Evolutionary conservation across 2,113 vertebrate species (phyloP).

Genomic region (Paracanthobrama guichenoti): DNA sequence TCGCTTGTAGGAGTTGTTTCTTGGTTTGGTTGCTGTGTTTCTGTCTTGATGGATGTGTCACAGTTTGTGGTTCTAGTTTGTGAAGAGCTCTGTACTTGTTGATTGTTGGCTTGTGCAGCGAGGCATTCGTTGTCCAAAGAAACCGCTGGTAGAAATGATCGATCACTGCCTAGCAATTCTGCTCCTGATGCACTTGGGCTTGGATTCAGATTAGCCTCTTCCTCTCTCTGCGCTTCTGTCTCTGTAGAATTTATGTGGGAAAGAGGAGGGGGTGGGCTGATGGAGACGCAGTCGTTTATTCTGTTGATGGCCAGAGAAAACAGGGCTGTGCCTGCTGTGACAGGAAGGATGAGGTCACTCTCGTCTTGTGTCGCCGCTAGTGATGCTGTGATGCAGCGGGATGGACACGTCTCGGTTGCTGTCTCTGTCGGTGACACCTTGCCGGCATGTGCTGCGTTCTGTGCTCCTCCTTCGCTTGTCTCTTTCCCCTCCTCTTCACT

Average conservation of each 20-base stretch:
- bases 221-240: conserved; percentile 46
- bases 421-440: conserved; percentile 66
- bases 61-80: conserved; percentile 38
- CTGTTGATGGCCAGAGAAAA: conserved; percentile 50
- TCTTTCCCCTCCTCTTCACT: conserved; percentile 54
- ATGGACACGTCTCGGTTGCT: conserved; percentile 64
- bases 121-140: conserved; percentile 23
- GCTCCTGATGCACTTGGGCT: conserved; percentile 57
- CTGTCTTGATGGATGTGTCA: conserved; percentile 1
- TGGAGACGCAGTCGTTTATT: conserved; percentile 57
- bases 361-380: conserved; percentile 65
- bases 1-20: conserved; percentile 16
- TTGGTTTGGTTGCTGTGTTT: conserved; percentile 2
- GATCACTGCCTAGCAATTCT: conserved; percentile 38
- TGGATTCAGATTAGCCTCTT: conserved; percentile 40
- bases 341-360: conserved; percentile 57
- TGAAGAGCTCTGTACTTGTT: conserved; percentile 57
- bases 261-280: conserved; percentile 54
- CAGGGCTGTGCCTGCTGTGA: conserved; percentile 55
- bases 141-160: conserved; percentile 44
- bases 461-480: conserved; percentile 61
- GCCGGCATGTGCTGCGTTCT: conserved; percentile 64
- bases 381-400: conserved; percentile 72
- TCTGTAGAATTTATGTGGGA: conserved; percentile 55
- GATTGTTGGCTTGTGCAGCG: conserved; percentile 31